Evolutionary conservation across 2,888 invertebrate species (phyloP).

Genomic region (Agrypnus murinus): DNA sequence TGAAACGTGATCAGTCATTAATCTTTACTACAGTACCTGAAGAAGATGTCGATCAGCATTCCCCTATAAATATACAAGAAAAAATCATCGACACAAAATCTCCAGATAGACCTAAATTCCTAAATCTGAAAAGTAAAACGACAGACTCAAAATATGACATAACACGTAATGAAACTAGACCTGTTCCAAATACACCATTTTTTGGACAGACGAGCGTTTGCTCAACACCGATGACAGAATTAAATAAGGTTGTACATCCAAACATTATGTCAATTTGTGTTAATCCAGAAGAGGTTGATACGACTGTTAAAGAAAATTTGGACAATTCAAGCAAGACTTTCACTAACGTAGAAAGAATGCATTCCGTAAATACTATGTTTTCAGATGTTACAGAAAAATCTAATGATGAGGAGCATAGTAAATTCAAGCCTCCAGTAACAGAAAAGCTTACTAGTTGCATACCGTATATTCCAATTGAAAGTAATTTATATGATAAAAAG

Average conservation of each 20-base stretch:
- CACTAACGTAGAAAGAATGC: slow-evolving; percentile 24
- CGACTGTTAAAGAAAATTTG: slow-evolving; percentile 55
- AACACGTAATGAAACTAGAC: slow-evolving; percentile 49
- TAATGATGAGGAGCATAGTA: slow-evolving; percentile 7
- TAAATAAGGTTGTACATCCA: slow-evolving; percentile 79
- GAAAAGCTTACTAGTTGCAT: slow-evolving; percentile 9
- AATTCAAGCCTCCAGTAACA: slow-evolving; percentile 34
- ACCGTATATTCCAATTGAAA: slow-evolving; percentile 51
- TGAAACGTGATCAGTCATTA: slow-evolving; percentile 86
- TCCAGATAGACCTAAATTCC: slow-evolving; percentile 67
- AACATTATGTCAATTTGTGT: slow-evolving; percentile 85
- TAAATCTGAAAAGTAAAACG: slow-evolving; percentile 66
- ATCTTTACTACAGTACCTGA: slow-evolving; percentile 90
- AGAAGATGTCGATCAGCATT: slow-evolving; percentile 74
- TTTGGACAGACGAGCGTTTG: slow-evolving; percentile 84
- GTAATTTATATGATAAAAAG: slow-evolving; percentile 61
- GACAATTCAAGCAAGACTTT: slow-evolving; percentile 43
- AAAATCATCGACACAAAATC: slow-evolving; percentile 56
- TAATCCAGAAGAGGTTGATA: slow-evolving; percentile 72
- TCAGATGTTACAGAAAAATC: slow-evolving; percentile 22
- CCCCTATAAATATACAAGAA: slow-evolving; percentile 55
- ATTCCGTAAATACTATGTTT: slow-evolving; percentile 13
- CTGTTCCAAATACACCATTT: slow-evolving; percentile 69
- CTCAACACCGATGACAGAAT: slow-evolving; percentile 85
- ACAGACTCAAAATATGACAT: slow-evolving; percentile 59